phyloP scores from a whole-genome alignment of 2,113 vertebrate genomes.

The Corythornis vintsioides region DNA sequence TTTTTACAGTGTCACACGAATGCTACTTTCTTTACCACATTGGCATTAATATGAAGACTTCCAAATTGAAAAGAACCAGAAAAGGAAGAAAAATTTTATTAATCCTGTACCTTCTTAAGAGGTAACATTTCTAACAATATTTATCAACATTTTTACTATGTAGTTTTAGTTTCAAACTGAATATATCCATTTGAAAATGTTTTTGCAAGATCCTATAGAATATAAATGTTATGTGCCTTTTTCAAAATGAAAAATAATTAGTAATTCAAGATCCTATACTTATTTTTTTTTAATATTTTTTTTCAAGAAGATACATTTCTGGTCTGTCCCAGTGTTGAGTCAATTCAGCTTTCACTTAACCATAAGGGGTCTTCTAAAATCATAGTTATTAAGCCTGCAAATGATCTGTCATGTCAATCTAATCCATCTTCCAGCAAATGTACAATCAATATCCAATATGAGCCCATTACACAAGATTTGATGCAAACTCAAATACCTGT shows the following conservation, averaged over 20 bases:
- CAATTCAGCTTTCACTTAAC: neutral
- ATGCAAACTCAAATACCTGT: neutral
- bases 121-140: neutral
- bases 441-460: neutral
- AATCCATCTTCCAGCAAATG: neutral
- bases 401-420: neutral
- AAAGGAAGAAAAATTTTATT: neutral
- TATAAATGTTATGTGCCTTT: neutral
- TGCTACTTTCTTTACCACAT: neutral
- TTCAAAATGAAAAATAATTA: neutral
- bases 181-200: neutral
- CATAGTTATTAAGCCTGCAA: neutral
- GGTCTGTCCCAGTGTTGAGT: fast-evolving
- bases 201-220: neutral
- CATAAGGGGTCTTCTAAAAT: neutral
- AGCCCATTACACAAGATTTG: neutral
- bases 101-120: neutral
- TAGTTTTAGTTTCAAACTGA: neutral
- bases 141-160: neutral
- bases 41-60: neutral
- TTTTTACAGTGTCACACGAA: neutral
- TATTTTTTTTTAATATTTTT: neutral
- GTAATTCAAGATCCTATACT: neutral
- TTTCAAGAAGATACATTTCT: neutral
- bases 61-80: neutral